Conservation (phyloP, 2,888 invertebrate genomes). For the Octodonta nipae region DNA sequence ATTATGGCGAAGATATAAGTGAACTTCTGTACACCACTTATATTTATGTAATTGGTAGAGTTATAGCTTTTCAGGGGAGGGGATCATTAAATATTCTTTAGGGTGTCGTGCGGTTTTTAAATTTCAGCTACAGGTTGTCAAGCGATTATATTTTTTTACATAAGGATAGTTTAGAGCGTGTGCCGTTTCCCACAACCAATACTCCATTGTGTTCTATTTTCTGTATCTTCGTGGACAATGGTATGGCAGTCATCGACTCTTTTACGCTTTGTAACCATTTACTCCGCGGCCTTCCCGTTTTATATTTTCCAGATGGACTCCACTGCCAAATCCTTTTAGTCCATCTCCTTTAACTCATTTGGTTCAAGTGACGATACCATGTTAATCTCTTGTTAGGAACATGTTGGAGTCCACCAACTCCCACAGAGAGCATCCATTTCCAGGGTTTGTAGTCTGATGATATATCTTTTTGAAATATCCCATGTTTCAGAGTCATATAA, state of each 20-base stretch:
- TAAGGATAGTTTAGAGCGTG: neutral
- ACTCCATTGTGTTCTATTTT: neutral
- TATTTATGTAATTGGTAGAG: too few relatives aligned
- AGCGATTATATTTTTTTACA: neutral
- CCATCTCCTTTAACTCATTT: neutral
- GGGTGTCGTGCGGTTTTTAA: too few relatives aligned
- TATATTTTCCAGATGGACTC: neutral
- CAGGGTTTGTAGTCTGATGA: neutral
- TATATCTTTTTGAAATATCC: constrained; percentile 1
- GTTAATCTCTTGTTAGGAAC: too few relatives aligned
- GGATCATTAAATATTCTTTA: too few relatives aligned
- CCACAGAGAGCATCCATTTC: too few relatives aligned
- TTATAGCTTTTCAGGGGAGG: too few relatives aligned
- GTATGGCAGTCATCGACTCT: too few relatives aligned
- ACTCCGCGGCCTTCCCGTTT: neutral
- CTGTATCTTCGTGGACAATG: too few relatives aligned
- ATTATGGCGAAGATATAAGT: too few relatives aligned
- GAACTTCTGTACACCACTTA: too few relatives aligned
- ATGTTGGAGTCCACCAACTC: too few relatives aligned
- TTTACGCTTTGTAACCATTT: constrained; percentile 1
- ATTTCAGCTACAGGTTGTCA: too few relatives aligned
- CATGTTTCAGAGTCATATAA: constrained; percentile 1
- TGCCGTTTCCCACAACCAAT: constrained; percentile 1
- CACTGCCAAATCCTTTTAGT: neutral
- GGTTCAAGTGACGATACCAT: constrained; percentile 1